These are phyloP conservation scores for Syngnathoides biaculeatus DNA, from an alignment of 2,113 vertebrate genomes.

Conservation along the genomic window DNA sequence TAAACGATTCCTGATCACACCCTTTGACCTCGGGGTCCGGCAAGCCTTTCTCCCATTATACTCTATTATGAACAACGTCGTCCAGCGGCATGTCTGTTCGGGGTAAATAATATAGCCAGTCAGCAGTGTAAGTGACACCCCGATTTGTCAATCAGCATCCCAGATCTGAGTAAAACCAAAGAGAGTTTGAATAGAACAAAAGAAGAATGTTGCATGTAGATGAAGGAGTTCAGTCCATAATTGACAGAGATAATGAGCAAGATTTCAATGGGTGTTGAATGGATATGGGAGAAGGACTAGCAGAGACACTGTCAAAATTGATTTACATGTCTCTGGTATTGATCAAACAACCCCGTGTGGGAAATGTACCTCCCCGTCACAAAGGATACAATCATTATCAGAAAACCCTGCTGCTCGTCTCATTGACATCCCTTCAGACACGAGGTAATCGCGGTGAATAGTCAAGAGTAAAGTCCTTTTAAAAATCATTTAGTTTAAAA, in stretches of 20 bases:
- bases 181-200: conserved; percentile 23
- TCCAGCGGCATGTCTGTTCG: conserved; percentile 48
- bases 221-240: conserved; percentile 23
- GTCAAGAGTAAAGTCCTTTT: conserved; percentile 38
- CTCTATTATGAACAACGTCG: conserved; percentile 65
- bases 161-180: conserved; percentile 34
- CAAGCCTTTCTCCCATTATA: conserved; percentile 47
- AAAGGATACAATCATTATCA: conserved; percentile 67
- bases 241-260: conserved; percentile 39
- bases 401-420: conserved; percentile 35
- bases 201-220: conserved; percentile 4
- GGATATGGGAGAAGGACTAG: conserved; percentile 48
- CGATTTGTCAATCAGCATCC: conserved; percentile 60
- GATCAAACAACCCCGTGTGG: conserved; percentile 54
- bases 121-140: conserved; percentile 48
- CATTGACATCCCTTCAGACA: conserved; percentile 24
- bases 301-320: conserved; percentile 62
- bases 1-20: conserved; percentile 32
- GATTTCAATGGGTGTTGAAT: conserved; percentile 34
- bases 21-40: conserved; percentile 42
- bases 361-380: conserved; percentile 50
- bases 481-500: too few species aligned
- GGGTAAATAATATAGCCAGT: conserved; percentile 52
- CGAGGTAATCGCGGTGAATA: conserved; percentile 24
- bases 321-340: conserved; percentile 71